Conservation (phyloP, 1,140 invertebrate genomes). For the Pollicipes pollicipes region DNA sequence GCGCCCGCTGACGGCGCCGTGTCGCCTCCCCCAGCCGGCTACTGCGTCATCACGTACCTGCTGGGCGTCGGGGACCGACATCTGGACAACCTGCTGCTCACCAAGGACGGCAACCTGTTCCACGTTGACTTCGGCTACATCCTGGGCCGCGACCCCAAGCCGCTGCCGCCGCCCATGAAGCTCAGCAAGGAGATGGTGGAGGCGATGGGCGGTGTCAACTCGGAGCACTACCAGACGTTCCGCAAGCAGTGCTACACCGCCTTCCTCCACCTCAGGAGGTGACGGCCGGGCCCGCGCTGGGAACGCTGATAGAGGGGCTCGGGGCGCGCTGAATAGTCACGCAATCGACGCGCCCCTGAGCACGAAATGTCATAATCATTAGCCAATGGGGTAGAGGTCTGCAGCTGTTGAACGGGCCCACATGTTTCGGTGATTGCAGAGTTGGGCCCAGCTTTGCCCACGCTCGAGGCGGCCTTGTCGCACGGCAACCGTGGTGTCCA, state of each 20-base stretch:
- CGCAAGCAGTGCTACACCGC: slow-evolving; percentile 88
- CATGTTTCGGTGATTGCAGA: no score
- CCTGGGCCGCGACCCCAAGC: slow-evolving; percentile 92
- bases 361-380: no score
- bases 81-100: slow-evolving; percentile 88
- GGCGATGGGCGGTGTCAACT: slow-evolving; percentile 87
- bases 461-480: no score
- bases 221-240: slow-evolving; percentile 88
- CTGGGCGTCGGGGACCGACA: slow-evolving; percentile 95
- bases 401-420: no score
- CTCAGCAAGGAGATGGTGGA: slow-evolving; percentile 98
- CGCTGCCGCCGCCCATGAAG: slow-evolving; percentile 95
- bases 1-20: no score
- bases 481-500: no score
- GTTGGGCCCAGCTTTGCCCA: no score
- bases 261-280: slow-evolving; percentile 66
- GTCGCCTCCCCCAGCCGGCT: slow-evolving; percentile 52
- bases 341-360: no score
- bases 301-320: no score
- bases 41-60: slow-evolving; percentile 96
- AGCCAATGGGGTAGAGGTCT: no score
- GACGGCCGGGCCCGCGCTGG: no score
- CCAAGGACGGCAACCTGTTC: slow-evolving; percentile 76
- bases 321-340: no score
- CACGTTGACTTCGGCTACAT: slow-evolving; percentile 99